phyloP scores from a whole-genome alignment of 2,797 vertebrate species.

The Novumbra hubbsi region DNA sequence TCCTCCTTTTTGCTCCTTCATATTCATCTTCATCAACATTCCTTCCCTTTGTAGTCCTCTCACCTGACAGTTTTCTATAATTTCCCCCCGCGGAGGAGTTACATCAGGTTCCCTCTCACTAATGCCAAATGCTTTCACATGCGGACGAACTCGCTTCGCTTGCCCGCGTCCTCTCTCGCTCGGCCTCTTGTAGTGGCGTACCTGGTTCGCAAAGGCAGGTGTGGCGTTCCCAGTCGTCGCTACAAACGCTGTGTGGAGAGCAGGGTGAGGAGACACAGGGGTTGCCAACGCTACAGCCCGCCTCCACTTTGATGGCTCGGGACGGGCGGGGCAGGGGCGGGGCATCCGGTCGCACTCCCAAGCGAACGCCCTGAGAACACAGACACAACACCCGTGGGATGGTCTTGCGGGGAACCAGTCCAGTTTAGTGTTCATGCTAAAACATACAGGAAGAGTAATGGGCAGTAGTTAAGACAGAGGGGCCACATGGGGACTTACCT shows the following conservation, averaged over 20 bases:
- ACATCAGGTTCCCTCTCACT: background rate
- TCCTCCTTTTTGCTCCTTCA: slow-evolving; percentile 7
- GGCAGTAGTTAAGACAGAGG: background rate
- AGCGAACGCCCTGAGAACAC: slow-evolving; percentile 77
- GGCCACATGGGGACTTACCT: slow-evolving; percentile 73
- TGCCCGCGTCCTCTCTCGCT: background rate
- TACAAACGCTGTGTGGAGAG: slow-evolving; percentile 83
- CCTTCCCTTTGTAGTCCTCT: background rate
- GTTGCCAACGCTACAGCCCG: slow-evolving; percentile 83
- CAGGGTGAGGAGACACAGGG: slow-evolving; percentile 88
- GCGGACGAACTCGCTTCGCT: background rate
- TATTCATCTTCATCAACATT: background rate
- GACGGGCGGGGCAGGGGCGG: slow-evolving; percentile 82
- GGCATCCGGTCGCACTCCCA: slow-evolving; percentile 83
- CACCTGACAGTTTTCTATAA: background rate
- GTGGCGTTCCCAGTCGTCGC: slow-evolving; percentile 89
- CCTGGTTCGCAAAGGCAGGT: slow-evolving; percentile 88
- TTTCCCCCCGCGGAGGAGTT: background rate
- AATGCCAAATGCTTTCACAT: background rate
- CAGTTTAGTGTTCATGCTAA: background rate
- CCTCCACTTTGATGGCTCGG: slow-evolving; percentile 82
- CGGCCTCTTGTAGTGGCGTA: slow-evolving; percentile 51
- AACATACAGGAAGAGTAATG: background rate
- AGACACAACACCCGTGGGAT: slow-evolving; percentile 6
- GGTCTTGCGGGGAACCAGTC: too few species aligned